phyloP scores from a whole-genome alignment of 2,888 invertebrate species.

The Stenurella melanura region DNA sequence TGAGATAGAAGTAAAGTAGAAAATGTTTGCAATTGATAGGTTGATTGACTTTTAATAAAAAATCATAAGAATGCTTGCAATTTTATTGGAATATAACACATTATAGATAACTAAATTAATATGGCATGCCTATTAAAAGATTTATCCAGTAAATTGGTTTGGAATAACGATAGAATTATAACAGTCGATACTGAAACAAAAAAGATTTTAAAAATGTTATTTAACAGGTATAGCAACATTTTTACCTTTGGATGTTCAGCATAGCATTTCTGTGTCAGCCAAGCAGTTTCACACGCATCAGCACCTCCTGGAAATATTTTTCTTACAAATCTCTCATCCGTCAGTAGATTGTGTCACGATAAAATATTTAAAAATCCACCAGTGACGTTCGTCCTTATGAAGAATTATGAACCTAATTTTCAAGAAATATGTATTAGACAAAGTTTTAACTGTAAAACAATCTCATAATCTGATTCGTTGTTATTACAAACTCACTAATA shows the following conservation, averaged over 20 bases:
- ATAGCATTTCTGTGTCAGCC: constrained; percentile 66
- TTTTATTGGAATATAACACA: background rate
- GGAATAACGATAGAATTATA: background rate
- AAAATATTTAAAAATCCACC: no score
- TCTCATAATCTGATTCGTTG: no score
- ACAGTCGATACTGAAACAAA: background rate
- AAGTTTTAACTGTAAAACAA: no score
- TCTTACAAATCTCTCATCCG: no score
- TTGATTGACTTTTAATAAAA: no score
- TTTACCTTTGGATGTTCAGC: constrained; percentile 49
- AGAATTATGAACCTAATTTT: no score
- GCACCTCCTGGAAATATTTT: constrained; percentile 55
- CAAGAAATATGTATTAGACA: no score
- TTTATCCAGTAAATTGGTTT: background rate
- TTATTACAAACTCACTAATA: no score
- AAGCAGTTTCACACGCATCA: constrained; percentile 65
- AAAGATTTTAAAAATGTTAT: background rate
- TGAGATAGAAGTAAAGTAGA: no score
- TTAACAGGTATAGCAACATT: background rate
- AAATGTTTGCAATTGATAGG: no score
- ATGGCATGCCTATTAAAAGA: background rate
- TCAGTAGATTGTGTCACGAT: no score
- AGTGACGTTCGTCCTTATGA: no score
- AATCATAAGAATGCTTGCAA: background rate
- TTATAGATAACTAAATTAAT: background rate